Conservation (phyloP, 1,140 invertebrate species). For the Nylanderia fulva region DNA sequence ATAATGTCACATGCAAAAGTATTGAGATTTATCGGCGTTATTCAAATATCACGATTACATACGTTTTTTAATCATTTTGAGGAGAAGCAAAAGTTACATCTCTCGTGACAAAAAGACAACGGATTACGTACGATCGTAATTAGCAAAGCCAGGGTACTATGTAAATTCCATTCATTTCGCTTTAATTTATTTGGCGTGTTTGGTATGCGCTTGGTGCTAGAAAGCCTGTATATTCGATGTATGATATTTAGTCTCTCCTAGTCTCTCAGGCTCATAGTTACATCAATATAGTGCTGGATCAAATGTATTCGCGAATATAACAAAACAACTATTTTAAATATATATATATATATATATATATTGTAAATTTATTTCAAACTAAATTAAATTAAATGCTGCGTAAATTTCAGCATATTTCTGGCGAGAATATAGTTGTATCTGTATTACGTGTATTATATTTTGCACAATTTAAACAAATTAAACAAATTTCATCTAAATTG, state of each 20-base stretch:
- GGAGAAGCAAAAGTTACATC: neutral
- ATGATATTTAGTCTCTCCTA: conserved; percentile 67
- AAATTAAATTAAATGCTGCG: no score
- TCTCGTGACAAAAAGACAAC: neutral
- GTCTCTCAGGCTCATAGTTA: neutral
- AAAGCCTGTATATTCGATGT: conserved; percentile 45
- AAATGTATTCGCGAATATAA: conserved; percentile 12
- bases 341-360: neutral
- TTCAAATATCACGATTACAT: conserved; percentile 7
- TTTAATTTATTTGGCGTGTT: conserved; percentile 69
- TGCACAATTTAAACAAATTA: no score
- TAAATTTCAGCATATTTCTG: neutral
- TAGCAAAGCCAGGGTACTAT: conserved; percentile 49
- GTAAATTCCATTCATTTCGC: conserved; percentile 60
- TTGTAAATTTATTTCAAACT: neutral
- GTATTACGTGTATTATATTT: neutral
- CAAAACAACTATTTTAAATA: neutral
- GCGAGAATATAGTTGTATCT: neutral
- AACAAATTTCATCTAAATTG: no score
- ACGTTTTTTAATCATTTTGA: conserved; percentile 27
- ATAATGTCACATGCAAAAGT: conserved; percentile 43
- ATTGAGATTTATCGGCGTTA: neutral
- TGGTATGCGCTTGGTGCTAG: conserved; percentile 68
- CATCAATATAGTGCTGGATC: neutral
- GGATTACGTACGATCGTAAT: conserved; percentile 27